These are phyloP conservation scores for Drosophila kikkawai DNA, from an alignment of 1,140 invertebrate genomes.

Conservation along the genomic window DNA sequence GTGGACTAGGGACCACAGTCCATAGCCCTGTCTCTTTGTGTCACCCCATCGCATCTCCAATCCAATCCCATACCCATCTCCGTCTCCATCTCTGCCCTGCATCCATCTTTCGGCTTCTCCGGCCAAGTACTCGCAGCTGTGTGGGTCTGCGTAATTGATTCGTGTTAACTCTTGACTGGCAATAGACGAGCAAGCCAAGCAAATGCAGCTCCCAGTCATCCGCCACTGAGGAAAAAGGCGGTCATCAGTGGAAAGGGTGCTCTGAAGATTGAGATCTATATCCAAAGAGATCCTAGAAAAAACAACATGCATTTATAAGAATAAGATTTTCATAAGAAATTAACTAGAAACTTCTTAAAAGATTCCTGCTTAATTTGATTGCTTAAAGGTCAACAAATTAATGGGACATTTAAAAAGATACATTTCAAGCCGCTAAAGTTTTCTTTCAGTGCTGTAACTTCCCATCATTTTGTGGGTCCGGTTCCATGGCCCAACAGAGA, in stretches of 20 bases:
- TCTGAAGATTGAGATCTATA: neutral
- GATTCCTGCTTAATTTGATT: no score
- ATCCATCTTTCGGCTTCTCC: constrained; percentile 38
- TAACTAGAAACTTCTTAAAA: no score
- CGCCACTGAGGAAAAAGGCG: constrained; percentile 20
- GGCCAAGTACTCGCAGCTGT: constrained; percentile 43
- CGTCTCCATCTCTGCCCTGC: neutral
- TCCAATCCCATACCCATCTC: neutral
- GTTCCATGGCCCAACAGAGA: neutral
- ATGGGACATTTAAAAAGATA: no score
- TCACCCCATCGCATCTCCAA: constrained; percentile 7
- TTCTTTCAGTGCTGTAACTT: constrained; percentile 23
- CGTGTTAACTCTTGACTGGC: constrained; percentile 83
- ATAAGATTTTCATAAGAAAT: no score
- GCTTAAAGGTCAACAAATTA: no score
- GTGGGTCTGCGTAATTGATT: constrained; percentile 75
- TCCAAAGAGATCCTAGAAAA: neutral
- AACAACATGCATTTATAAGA: no score
- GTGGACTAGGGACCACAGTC: constrained; percentile 21
- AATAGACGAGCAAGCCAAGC: constrained; percentile 79
- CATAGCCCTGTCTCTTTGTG: constrained; percentile 30
- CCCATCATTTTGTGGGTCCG: constrained; percentile 19
- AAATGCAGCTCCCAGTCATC: constrained; percentile 71
- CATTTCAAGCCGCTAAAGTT: neutral
- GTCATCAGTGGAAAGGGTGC: neutral